Evolutionary conservation across 2,113 vertebrate species (phyloP), one percentile per base, ranked within the genome.

Genomic region (Daboia siamensis): DNA sequence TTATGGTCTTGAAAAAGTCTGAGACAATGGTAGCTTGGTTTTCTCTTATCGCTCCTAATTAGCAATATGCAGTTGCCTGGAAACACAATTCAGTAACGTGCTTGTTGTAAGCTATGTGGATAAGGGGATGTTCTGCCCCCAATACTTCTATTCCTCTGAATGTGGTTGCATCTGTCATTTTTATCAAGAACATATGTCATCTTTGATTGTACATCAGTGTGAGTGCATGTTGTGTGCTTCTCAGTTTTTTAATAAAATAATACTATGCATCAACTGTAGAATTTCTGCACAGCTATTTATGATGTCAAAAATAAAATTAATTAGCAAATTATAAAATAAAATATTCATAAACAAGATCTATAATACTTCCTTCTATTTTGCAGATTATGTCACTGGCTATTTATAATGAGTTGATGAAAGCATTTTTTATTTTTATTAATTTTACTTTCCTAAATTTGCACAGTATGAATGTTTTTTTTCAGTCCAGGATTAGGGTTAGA

Each of bases 1-100:
- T 86, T 11, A 29, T 39, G 48, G 9, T 90, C 46, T 92, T 85
- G 54, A 59, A 85, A 48, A 89, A 44, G 17, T 88, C 55, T n/a
- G 17, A 69, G 21, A 15, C 44, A 15, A 26, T 84, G 33, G 51
- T 85, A 51, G 56, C 21, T 89, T 64, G 24, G 51, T 84, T 92
- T 92, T 46, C 17, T 92, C 56, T n/a, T 90, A 87, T 85, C 44
- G 17, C 74, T 93, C 88, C 93, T 93, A 93, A 92, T 92, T 91
- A 87, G 59, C 88, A 74, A 59, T 86, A 74, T 13, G 12, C 84
- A 74, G 88, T 92, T 90, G 91, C 93, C 61, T 56, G 56, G 93
- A 92, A 87, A 92, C 91, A 48, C 44, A 85, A 54, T 90, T 90
- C 88, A 86, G 39, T 6, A 4, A 59, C 54, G 59, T 90, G 57